These are phyloP conservation scores for Amphiprion ocellaris DNA, from an alignment of 2,113 vertebrate species.

Conservation along the genomic window DNA sequence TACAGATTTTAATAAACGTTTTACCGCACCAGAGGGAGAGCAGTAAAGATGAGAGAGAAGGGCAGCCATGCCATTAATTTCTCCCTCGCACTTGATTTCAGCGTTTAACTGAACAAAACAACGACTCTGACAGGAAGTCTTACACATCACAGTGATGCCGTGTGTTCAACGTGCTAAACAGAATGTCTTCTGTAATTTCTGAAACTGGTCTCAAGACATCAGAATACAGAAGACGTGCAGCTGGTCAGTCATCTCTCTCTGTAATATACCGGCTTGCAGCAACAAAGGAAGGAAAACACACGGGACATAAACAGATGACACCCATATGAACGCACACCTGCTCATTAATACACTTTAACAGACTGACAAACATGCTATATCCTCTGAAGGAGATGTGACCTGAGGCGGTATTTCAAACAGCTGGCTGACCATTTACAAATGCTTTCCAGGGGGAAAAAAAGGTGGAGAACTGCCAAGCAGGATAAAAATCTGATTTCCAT, in stretches of 20 bases:
- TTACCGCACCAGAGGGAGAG: slow-evolving; percentile 47
- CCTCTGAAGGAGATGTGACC: slow-evolving; percentile 31
- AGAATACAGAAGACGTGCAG: slow-evolving; percentile 20
- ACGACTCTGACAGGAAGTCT: slow-evolving; percentile 1
- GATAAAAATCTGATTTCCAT: slow-evolving; percentile 47
- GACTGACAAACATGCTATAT: slow-evolving; percentile 32
- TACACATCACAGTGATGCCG: not conserved
- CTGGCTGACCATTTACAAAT: slow-evolving; percentile 68
- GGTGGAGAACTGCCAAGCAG: slow-evolving; percentile 14
- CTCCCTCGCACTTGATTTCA: slow-evolving; percentile 36
- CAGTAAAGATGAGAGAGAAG: slow-evolving; percentile 35
- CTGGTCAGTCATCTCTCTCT: slow-evolving; percentile 12
- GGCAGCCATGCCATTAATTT: slow-evolving; percentile 33
- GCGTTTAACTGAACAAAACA: slow-evolving; percentile 49
- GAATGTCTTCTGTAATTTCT: slow-evolving; percentile 11
- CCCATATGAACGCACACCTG: slow-evolving; percentile 39
- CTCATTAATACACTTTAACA: slow-evolving; percentile 45
- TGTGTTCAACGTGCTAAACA: not conserved
- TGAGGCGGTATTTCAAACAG: slow-evolving; percentile 54
- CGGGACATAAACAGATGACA: slow-evolving; percentile 2
- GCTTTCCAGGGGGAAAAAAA: slow-evolving; percentile 50
- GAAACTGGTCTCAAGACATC: not conserved
- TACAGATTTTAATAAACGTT: slow-evolving; percentile 61
- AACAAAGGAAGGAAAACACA: slow-evolving; percentile 20
- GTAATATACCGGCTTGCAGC: not conserved